Evolutionary conservation across 2,113 vertebrate species (phyloP).

Genomic region (Malurus melanocephalus): DNA sequence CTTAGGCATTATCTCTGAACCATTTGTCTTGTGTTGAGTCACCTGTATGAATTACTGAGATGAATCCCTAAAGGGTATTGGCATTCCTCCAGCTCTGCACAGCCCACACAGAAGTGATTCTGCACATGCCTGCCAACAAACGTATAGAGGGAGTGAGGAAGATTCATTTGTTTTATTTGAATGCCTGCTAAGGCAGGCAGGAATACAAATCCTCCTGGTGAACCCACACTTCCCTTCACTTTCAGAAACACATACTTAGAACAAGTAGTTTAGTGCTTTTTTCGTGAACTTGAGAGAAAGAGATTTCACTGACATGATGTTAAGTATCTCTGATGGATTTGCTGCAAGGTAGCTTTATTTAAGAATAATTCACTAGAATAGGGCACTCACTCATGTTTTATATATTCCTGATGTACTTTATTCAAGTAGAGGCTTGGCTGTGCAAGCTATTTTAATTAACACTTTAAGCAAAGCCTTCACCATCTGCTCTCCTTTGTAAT

Average conservation of each 20-base stretch:
- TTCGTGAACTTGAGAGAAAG: not conserved
- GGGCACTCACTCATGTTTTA: not conserved
- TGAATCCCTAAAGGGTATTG: not conserved
- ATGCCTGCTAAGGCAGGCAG: not conserved
- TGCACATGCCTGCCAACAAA: not conserved
- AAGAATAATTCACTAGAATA: not conserved
- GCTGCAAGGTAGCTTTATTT: conserved; percentile 10
- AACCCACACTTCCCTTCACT: not conserved
- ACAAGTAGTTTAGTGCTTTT: not conserved
- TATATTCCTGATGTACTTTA: conserved; percentile 2
- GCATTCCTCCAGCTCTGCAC: not conserved
- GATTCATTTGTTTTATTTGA: not conserved
- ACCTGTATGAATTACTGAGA: not conserved
- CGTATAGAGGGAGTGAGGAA: not conserved
- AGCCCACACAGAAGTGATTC: not conserved
- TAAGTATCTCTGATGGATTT: not conserved
- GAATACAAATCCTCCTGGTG: not conserved
- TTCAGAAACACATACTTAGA: not conserved
- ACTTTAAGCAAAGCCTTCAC: conserved; percentile 64
- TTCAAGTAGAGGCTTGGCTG: conserved; percentile 52
- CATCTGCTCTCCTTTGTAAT: conserved; percentile 73
- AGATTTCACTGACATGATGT: not conserved
- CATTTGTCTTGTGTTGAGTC: not conserved
- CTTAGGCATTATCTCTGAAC: not conserved
- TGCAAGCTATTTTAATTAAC: conserved; percentile 70